These are phyloP conservation scores for Apoda limacodes DNA, from an alignment of 2,888 invertebrate species.

Conservation along the genomic window DNA sequence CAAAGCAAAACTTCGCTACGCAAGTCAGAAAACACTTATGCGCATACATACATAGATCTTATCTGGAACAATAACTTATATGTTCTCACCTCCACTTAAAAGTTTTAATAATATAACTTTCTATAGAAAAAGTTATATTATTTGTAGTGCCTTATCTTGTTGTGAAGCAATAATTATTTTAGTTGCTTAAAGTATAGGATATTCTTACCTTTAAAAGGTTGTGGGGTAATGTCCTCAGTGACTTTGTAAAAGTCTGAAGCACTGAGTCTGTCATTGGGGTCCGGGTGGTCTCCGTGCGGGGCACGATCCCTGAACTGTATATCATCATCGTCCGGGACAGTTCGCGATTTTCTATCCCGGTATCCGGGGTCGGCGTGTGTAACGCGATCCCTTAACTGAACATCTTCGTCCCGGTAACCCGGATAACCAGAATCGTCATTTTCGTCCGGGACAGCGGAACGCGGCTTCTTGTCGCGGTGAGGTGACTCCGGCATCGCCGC, in stretches of 20 bases:
- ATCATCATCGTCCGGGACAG: conserved; percentile 21
- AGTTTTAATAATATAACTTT: too few relatives aligned
- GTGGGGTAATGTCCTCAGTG: conserved; percentile 58
- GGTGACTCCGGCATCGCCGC: conserved; percentile 58
- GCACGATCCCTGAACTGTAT: conserved; percentile 40
- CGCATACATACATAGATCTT: too few relatives aligned
- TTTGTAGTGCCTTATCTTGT: too few relatives aligned
- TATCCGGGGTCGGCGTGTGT: conserved; percentile 10
- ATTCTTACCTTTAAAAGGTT: conserved; percentile 56
- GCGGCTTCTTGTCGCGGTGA: conserved; percentile 56
- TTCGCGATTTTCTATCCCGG: conserved; percentile 12
- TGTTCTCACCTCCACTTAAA: too few relatives aligned
- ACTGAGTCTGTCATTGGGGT: conserved; percentile 44
- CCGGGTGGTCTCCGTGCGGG: conserved; percentile 24
- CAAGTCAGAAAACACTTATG: too few relatives aligned
- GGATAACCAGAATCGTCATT: conserved; percentile 10
- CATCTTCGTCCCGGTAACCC: conserved; percentile 13
- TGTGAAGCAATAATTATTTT: background rate
- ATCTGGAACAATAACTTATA: too few relatives aligned
- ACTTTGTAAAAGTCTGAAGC: conserved; percentile 63
- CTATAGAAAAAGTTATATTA: too few relatives aligned
- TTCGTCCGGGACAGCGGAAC: conserved; percentile 27
- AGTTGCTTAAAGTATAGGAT: background rate
- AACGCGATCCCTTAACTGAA: conserved; percentile 16
- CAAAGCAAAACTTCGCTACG: too few relatives aligned